Base-by-base conservation (phyloP, 2,888 invertebrate genomes). In the Sarcophaga caerulescens region DNA sequence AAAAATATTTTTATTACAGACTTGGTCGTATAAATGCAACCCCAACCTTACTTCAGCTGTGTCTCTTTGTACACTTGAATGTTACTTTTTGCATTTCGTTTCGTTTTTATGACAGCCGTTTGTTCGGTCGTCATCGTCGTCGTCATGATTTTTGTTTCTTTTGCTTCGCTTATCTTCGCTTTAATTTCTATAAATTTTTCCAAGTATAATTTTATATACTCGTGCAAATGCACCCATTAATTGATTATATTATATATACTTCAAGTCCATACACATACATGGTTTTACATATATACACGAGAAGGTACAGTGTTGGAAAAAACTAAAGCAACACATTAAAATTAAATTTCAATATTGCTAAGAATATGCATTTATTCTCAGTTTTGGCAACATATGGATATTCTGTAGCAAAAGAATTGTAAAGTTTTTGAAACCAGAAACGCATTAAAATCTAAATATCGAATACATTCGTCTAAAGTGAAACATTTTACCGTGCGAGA, bases 1-100 rank as follows among this genome's bases (percentile, higher is more conserved):
- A 19, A 59, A 59, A 17, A 57, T n/a, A 45, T 69, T 69, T 47
- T 19, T 19, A 66, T 57, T 59, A 52, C 19, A 62, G 45, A 70
- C 12, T 60, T n/a, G 44, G 62, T 47, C 70, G 47, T 74, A 52
- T 23, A 35, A 5, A 45, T 62, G 63, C 23, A 63, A 60, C 69
- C 77, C 35, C 62, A 78, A 73, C 66, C 68, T 69, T 52, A 12
- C 8, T 10, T 12, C 44, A 45, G 66, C 68, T 52, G 52, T 74
- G 35, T 8, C 35, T 35, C 35, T 78, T 21, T 8, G n/a, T 84
- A 63, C 12, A 81, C 73, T 23, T 52, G 59, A 68, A 52, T 23
- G 71, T 47, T 66, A 19, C 62, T 63, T 81, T 76, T 68, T 52
- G 12, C 52, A 74, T 73, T 85, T 69, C 60, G 70, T 82, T 70